These are phyloP conservation scores for Caradrina kadenii DNA, from an alignment of 2,888 invertebrate species.

Conservation along the genomic window DNA sequence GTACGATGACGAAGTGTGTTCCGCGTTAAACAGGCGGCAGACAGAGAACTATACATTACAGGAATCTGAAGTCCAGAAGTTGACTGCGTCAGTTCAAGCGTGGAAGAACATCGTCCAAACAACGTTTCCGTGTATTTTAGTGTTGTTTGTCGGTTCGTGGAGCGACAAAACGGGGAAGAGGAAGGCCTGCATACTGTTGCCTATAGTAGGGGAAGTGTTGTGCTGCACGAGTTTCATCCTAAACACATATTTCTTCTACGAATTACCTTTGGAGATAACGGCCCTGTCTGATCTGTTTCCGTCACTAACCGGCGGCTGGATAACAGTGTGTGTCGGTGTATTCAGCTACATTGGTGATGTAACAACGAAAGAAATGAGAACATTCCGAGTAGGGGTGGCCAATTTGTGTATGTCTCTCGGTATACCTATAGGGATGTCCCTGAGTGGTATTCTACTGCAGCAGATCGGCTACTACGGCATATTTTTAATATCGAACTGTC, in stretches of 20 bases:
- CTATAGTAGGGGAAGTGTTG: slow-evolving; percentile 89
- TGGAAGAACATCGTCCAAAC: slow-evolving; percentile 91
- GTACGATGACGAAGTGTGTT: slow-evolving; percentile 93
- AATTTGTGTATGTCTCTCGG: slow-evolving; percentile 92
- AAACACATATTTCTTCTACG: slow-evolving; percentile 91
- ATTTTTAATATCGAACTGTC: slow-evolving; percentile 86
- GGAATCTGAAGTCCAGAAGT: slow-evolving; percentile 91
- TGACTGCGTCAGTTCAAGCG: slow-evolving; percentile 90
- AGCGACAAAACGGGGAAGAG: slow-evolving; percentile 91
- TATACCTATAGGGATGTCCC: slow-evolving; percentile 90
- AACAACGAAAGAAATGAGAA: slow-evolving; percentile 90
- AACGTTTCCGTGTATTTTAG: slow-evolving; percentile 89
- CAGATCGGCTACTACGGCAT: slow-evolving; percentile 89
- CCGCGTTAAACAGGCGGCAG: slow-evolving; percentile 93
- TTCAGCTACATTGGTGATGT: slow-evolving; percentile 92
- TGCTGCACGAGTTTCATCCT: slow-evolving; percentile 88
- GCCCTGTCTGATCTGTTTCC: slow-evolving; percentile 90
- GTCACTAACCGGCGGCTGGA: slow-evolving; percentile 90
- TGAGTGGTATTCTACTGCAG: slow-evolving; percentile 89
- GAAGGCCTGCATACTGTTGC: slow-evolving; percentile 91
- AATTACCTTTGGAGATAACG: slow-evolving; percentile 90
- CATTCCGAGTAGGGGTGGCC: slow-evolving; percentile 91
- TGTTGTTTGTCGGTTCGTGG: slow-evolving; percentile 92
- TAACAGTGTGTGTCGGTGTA: slow-evolving; percentile 91
- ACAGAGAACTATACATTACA: slow-evolving; percentile 93